Percentiles rank a stretch among this genome's conserved stretches.
Conservation (phyloP, 1,140 invertebrate species). For the Argopecten irradians region DNA sequence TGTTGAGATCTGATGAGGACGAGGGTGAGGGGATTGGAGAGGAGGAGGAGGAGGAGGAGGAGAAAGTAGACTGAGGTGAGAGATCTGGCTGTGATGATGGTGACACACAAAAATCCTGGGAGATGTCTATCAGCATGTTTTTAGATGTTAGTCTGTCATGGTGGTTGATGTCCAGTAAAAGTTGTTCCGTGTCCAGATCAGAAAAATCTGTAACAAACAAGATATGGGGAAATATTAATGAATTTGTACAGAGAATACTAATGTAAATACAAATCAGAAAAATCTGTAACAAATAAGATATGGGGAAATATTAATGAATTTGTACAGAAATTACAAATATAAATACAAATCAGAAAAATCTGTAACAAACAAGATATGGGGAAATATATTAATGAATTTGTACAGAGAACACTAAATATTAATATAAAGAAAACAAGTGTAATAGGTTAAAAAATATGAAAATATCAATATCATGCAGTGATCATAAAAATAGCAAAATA, state of each 20-base stretch:
- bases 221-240: background rate
- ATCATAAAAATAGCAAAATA: too few relatives aligned
- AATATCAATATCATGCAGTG: too few relatives aligned
- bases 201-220: background rate
- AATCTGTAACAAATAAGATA: background rate
- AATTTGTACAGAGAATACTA: background rate
- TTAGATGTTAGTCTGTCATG: background rate
- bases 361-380: background rate
- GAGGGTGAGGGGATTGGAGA: background rate
- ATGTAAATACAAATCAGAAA: background rate
- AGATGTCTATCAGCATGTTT: background rate
- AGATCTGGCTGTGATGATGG: background rate
- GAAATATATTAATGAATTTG: background rate
- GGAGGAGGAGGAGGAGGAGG: background rate
- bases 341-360: background rate
- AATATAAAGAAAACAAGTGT: too few relatives aligned
- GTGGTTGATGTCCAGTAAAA: background rate
- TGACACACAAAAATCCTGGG: background rate
- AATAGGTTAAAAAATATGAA: too few relatives aligned
- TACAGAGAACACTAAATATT: too few relatives aligned
- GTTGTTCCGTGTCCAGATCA: background rate
- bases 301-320: background rate
- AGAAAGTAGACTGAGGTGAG: background rate
- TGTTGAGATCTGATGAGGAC: background rate
- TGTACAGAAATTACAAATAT: too few relatives aligned